Evolutionary conservation across 2,797 vertebrate species (phyloP).

Genomic region (Gymnothorax reevesii): DNA sequence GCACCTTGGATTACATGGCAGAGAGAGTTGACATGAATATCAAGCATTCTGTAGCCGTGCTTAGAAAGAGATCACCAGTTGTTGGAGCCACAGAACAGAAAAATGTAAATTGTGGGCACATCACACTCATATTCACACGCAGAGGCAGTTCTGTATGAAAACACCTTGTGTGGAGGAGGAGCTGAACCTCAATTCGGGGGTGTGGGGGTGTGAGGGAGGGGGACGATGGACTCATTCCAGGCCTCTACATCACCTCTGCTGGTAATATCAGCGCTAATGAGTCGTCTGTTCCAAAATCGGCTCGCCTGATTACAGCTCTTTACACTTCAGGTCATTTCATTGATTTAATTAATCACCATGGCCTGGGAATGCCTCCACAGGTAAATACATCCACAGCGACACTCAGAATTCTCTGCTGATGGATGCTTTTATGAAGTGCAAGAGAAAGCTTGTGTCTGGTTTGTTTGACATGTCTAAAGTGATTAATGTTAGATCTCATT

Average conservation of each 20-base stretch:
- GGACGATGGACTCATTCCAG: background rate
- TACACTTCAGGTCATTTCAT: constrained; percentile 54
- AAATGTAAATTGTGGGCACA: background rate
- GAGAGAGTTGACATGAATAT: constrained; percentile 24
- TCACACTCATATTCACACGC: background rate
- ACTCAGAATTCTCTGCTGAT: background rate
- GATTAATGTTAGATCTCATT: background rate
- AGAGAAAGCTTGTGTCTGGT: constrained; percentile 25
- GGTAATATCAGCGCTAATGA: constrained; percentile 3
- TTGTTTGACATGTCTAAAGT: background rate
- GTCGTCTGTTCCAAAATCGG: background rate
- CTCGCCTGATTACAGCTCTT: constrained; percentile 30
- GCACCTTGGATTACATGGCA: constrained; percentile 41
- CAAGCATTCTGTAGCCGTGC: constrained; percentile 27
- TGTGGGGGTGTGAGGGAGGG: background rate
- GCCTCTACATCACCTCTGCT: background rate
- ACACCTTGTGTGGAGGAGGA: background rate
- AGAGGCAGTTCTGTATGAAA: background rate
- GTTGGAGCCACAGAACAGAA: background rate
- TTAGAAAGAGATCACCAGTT: background rate
- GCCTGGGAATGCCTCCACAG: constrained; percentile 41
- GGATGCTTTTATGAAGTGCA: constrained; percentile 25
- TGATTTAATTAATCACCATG: constrained; percentile 58
- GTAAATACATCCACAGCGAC: constrained; percentile 38
- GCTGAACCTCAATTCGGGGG: background rate